These are phyloP conservation scores for Zaprionus inermis DNA, from an alignment of 1,140 invertebrate genomes.

Conservation along the genomic window DNA sequence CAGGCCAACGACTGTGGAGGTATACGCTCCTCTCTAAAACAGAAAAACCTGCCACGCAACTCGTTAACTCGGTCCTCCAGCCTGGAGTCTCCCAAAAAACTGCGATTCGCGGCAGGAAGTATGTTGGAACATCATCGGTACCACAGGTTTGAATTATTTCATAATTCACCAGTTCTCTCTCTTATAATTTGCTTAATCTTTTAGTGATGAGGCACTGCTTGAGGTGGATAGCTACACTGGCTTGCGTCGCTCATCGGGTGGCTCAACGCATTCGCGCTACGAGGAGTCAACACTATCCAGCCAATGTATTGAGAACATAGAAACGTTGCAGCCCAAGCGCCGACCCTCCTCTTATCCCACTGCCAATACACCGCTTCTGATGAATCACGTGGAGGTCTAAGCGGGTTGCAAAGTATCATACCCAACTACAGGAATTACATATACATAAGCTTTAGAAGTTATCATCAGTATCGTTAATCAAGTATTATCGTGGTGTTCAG, in stretches of 20 bases:
- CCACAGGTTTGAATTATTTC: slow-evolving; percentile 75
- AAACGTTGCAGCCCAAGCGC: slow-evolving; percentile 49
- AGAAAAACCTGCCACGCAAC: slow-evolving; percentile 73
- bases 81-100: slow-evolving; percentile 91
- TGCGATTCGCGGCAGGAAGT: slow-evolving; percentile 90
- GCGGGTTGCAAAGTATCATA: not conserved
- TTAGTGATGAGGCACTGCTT: slow-evolving; percentile 86
- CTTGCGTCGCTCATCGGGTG: slow-evolving; percentile 78
- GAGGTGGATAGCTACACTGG: slow-evolving; percentile 85
- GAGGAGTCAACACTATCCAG: slow-evolving; percentile 84
- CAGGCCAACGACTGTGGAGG: slow-evolving; percentile 75
- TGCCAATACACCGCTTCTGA: slow-evolving; percentile 75
- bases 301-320: slow-evolving; percentile 84
- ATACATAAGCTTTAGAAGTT: slow-evolving; percentile 47
- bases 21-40: slow-evolving; percentile 88
- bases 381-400: slow-evolving; percentile 78
- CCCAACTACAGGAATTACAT: slow-evolving; percentile 46
- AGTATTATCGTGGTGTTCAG: slow-evolving; percentile 50
- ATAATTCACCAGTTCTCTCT: not conserved
- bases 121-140: slow-evolving; percentile 88
- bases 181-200: slow-evolving; percentile 12
- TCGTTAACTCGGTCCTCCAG: slow-evolving; percentile 87
- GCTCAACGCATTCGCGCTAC: slow-evolving; percentile 73
- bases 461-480: slow-evolving; percentile 47
- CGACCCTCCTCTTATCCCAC: slow-evolving; percentile 77